Percentiles rank a stretch among this genome's conserved stretches.
These are phyloP conservation scores for Phrynocephalus forsythii DNA, from an alignment of 2,797 vertebrate genomes.

Conservation along the genomic window DNA sequence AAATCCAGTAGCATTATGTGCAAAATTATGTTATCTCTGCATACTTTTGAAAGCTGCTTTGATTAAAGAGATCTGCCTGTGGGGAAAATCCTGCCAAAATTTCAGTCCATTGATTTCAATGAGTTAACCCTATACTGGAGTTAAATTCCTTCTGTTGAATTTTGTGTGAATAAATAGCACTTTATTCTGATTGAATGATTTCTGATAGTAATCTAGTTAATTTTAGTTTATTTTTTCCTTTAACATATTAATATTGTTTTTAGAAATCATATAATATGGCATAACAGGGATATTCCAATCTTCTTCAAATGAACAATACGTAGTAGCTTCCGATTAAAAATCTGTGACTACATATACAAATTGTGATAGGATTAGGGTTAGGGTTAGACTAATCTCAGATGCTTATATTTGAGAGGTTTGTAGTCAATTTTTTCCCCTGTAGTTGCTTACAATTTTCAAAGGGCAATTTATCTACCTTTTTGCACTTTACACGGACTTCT, in stretches of 20 bases:
- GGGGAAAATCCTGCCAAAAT: not conserved
- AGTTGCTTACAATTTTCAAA: conserved; percentile 18
- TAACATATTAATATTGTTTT: conserved; percentile 8
- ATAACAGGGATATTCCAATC: not conserved
- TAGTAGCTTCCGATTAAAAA: not conserved
- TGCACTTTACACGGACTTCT: conserved; percentile 2
- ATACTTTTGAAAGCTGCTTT: not conserved
- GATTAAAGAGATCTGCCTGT: not conserved
- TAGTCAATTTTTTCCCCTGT: not conserved
- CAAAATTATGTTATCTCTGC: accelerated
- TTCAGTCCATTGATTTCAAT: not conserved
- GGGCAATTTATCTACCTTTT: not conserved
- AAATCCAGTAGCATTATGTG: not conserved
- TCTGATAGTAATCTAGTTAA: not conserved
- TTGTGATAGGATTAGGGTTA: not conserved
- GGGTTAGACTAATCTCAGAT: not conserved
- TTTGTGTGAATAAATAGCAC: not conserved
- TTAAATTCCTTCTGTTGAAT: not conserved
- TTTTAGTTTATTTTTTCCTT: not conserved
- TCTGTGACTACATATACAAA: not conserved
- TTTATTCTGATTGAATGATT: not conserved
- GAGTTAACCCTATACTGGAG: not conserved
- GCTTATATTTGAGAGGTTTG: not conserved
- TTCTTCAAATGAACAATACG: not conserved
- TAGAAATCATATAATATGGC: not conserved